Conservation (phyloP, 1,140 invertebrate genomes). For the Zaprionus camerounensis region DNA sequence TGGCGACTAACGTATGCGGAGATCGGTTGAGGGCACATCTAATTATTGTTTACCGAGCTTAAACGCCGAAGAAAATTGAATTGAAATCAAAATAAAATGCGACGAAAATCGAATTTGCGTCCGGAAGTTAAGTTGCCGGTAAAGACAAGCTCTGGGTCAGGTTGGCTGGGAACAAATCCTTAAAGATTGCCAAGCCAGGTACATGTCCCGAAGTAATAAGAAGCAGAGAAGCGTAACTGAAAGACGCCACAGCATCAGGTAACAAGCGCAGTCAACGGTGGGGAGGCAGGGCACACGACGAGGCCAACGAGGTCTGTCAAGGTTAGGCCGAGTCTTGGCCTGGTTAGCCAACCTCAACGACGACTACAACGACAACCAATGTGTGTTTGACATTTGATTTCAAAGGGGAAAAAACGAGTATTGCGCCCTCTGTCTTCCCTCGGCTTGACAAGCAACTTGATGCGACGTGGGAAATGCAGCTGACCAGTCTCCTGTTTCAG, state of each 20-base stretch:
- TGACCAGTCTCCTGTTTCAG: conserved; percentile 44
- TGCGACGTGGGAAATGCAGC: conserved; percentile 56
- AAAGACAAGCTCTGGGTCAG: conserved; percentile 9
- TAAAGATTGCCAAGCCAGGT: conserved; percentile 65
- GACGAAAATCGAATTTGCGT: conserved; percentile 76
- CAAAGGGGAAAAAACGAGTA: conserved; percentile 26
- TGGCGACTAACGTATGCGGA: conserved; percentile 16
- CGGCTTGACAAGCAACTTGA: conserved; percentile 3
- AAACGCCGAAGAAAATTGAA: conserved; percentile 77
- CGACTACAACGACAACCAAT: conserved; percentile 38
- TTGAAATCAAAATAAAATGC: conserved; percentile 75
- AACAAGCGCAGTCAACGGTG: conserved; percentile 16
- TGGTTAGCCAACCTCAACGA: conserved; percentile 48
- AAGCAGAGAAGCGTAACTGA: conserved; percentile 67
- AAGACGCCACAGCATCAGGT: conserved; percentile 44
- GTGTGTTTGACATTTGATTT: conserved; percentile 80
- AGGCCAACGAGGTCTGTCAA: conserved; percentile 53
- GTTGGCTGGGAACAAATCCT: conserved; percentile 58
- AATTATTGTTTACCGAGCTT: conserved; percentile 80
- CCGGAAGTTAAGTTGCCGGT: conserved; percentile 60
- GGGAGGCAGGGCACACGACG: background rate
- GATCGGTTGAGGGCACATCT: conserved; percentile 57
- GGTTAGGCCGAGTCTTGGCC: conserved; percentile 64
- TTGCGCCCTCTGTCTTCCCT: background rate
- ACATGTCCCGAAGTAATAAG: conserved; percentile 64